Base-by-base conservation (phyloP, 2,797 vertebrate species). In the Pipistrellus nathusii region DNA sequence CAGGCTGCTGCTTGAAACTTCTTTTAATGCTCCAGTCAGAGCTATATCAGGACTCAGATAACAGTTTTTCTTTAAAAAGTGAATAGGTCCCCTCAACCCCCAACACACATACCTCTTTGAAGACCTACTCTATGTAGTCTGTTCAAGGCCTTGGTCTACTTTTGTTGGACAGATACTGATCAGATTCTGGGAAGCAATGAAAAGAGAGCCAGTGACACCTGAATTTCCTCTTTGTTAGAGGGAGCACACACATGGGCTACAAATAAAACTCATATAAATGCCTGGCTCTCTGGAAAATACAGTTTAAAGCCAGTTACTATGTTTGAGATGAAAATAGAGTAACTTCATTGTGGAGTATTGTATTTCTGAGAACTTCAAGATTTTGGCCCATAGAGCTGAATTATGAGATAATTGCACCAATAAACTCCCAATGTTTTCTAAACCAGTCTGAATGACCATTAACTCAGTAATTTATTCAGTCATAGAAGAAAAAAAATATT, bases 31-130 rank as follows among this genome's bases (percentile, higher is more conserved):
- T 86, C 73, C 81, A 90, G 46, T 83, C 71, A 83, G 38, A 94
- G 48, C 8, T 59, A 92, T 87, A 96, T 95, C 80, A 78, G 71
- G 55, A 89, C 68, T 91, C 84, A 93, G 85, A 90, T 96, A 96
- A 95, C 15, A 85, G 91, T 95, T 97, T 96, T 85, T 89, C 96
- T 96, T 76, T 73, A 81, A 95, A 94, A 96, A 89, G 86, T 35
- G 95, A 86, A 91, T 95, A 73, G 17, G 62, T 20, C 0, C 17
- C 7, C 30, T 35, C 53, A 78, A 4, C 21, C 9, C 8, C 55
- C 38, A 41, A 41, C 59, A 62, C 59, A 14, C 27, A 62, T 6
- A 30, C 96, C n/a, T 46, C 82, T 94, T 72, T 91, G 30, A 90
- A 77, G 90, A n/a, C 0, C 91, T 97, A 57, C 51, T 95, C 46